Evolutionary conservation across 2,797 vertebrate genomes (phyloP).

Genomic region (Capromys pilorides): DNA sequence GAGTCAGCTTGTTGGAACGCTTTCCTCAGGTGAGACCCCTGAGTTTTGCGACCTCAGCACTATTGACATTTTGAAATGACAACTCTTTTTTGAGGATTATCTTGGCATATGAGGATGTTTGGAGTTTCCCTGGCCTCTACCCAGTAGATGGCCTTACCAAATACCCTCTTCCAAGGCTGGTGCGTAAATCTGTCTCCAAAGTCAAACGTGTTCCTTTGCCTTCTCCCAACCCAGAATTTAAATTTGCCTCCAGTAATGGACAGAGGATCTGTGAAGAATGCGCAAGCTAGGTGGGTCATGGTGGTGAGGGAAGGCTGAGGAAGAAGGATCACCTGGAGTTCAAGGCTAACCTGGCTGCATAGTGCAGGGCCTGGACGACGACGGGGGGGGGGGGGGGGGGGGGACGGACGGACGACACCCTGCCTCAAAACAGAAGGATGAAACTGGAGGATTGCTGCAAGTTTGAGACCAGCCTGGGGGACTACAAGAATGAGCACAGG

Average conservation of each 20-base stretch:
- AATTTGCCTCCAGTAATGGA: background rate
- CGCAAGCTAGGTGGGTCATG: too few species aligned
- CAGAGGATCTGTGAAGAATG: background rate
- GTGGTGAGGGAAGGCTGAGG: background rate
- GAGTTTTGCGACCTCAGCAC: background rate
- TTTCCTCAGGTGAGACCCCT: background rate
- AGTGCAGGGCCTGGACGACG: background rate
- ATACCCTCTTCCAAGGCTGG: background rate
- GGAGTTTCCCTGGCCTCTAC: background rate
- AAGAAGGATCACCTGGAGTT: background rate
- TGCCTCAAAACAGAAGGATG: background rate
- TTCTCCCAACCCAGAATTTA: background rate
- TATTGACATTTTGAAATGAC: background rate
- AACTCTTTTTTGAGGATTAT: background rate
- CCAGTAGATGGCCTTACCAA: background rate
- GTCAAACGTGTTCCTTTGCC: too few species aligned
- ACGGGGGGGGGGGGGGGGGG: too few species aligned
- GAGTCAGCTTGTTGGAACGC: background rate
- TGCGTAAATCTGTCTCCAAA: background rate
- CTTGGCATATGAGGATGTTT: background rate
- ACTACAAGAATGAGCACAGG: background rate
- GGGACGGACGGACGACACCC: too few species aligned
- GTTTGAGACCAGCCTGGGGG: too few species aligned
- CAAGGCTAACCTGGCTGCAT: background rate
- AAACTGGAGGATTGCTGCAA: too few species aligned